phyloP scores from a whole-genome alignment of 2,797 vertebrate species.

The Sebastes variabilis region DNA sequence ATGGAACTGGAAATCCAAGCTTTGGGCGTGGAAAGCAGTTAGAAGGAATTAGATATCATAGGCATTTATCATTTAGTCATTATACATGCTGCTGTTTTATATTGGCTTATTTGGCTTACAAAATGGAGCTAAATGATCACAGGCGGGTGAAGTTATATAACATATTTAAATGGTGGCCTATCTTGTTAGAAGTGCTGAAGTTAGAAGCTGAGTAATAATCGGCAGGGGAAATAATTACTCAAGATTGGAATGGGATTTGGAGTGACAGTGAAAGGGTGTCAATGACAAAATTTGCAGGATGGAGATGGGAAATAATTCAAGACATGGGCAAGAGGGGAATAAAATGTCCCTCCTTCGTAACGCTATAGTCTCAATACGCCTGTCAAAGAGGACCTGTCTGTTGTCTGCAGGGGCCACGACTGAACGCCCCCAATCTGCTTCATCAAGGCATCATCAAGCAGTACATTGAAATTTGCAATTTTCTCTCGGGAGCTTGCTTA shows the following conservation, averaged over 20 bases:
- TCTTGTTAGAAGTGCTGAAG: neutral
- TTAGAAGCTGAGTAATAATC: neutral
- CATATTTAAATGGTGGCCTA: neutral
- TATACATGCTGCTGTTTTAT: neutral
- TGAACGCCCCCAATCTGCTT: conserved; percentile 1
- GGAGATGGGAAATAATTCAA: neutral
- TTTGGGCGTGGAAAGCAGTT: neutral
- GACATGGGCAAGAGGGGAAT: neutral
- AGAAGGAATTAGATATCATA: neutral
- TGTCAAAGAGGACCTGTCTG: neutral
- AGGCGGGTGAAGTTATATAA: neutral
- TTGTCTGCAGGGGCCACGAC: neutral
- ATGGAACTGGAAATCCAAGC: neutral
- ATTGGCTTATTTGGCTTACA: neutral
- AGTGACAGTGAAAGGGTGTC: neutral
- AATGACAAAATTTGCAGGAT: neutral
- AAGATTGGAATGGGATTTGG: neutral
- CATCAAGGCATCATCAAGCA: conserved; percentile 11
- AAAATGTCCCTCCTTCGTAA: neutral
- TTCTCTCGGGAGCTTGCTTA: neutral
- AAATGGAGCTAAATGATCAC: neutral
- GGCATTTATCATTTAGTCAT: neutral
- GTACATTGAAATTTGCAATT: conserved; percentile 18
- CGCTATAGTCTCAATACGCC: neutral
- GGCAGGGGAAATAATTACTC: neutral